These are phyloP conservation scores for Argyrosomus japonicus DNA, from an alignment of 2,113 vertebrate species.

Conservation along the genomic window DNA sequence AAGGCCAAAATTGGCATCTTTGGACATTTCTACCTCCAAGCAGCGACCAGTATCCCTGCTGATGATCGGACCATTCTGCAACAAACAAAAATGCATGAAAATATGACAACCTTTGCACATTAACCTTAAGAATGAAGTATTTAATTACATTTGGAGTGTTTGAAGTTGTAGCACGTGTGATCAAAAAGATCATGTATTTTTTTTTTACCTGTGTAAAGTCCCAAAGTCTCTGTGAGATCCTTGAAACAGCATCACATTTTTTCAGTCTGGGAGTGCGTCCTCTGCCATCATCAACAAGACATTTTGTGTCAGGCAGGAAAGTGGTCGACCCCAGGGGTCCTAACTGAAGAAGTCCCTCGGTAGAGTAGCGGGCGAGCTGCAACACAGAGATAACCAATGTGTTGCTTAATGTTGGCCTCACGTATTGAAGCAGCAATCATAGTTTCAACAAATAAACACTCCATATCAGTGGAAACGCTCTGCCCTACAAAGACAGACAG, in stretches of 20 bases:
- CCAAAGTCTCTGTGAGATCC: constrained; percentile 93
- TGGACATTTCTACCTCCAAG: constrained; percentile 97
- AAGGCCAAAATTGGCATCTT: constrained; percentile 97
- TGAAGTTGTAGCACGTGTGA: background rate
- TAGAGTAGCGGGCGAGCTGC: constrained; percentile 93
- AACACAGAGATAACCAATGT: constrained; percentile 38
- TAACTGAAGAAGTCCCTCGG: constrained; percentile 93
- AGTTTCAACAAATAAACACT: constrained; percentile 4
- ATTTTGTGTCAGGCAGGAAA: constrained; percentile 97
- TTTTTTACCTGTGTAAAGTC: constrained; percentile 95
- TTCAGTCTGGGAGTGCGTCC: constrained; percentile 90
- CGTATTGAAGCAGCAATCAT: background rate
- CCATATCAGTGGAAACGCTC: constrained; percentile 3
- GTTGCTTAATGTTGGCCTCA: background rate
- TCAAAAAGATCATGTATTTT: background rate
- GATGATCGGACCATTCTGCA: constrained; percentile 95
- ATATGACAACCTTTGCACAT: background rate
- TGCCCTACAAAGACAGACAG: constrained; percentile 4
- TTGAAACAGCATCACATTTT: constrained; percentile 90
- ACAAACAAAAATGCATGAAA: constrained; percentile 13
- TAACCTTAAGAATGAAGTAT: background rate
- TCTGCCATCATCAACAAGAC: constrained; percentile 92
- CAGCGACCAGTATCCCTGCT: constrained; percentile 96
- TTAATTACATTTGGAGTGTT: background rate
- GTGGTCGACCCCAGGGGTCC: constrained; percentile 95